A percentile compares a stretch with the other conserved stretches of the same genome.
These are phyloP conservation scores for Lingula anatina DNA, from an alignment of 2,888 invertebrate species.

Conservation along the genomic window DNA sequence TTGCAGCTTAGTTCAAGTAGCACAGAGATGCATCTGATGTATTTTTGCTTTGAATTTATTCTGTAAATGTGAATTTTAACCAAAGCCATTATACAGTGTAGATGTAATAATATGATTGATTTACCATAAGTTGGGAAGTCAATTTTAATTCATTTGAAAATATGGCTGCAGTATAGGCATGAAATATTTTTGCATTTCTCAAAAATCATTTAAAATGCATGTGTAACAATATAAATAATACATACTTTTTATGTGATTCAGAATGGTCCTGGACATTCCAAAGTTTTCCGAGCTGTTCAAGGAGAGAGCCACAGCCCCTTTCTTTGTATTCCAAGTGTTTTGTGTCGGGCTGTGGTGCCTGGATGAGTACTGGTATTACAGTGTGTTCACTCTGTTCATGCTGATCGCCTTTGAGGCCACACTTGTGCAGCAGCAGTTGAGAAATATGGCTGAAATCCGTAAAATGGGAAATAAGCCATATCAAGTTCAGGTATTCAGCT, in stretches of 20 bases:
- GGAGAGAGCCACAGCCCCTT: constrained; percentile 97
- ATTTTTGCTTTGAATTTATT: no score
- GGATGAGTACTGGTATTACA: constrained; percentile 97
- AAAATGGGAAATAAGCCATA: constrained; percentile 99
- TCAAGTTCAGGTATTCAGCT: constrained; percentile 62
- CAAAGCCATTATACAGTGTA: background rate
- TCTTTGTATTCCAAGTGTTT: constrained; percentile 99
- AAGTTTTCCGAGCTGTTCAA: constrained; percentile 94
- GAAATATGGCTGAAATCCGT: constrained; percentile 97
- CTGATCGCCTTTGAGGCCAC: constrained; percentile 95
- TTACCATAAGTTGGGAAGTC: no score
- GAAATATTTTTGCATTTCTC: no score
- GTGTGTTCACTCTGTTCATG: constrained; percentile 93
- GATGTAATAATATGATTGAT: background rate
- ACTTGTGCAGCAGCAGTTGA: constrained; percentile 92
- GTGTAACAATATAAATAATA: no score
- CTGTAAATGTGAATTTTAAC: no score
- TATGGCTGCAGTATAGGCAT: no score
- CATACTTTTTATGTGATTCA: no score
- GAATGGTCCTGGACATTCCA: constrained; percentile 79
- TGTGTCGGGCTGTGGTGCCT: constrained; percentile 98
- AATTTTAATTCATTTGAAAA: no score
- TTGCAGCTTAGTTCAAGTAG: no score
- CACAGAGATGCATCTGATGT: no score
- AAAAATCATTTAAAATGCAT: no score